phyloP scores from a whole-genome alignment of 1,140 invertebrate genomes.

The Choristoneura fumiferana region DNA sequence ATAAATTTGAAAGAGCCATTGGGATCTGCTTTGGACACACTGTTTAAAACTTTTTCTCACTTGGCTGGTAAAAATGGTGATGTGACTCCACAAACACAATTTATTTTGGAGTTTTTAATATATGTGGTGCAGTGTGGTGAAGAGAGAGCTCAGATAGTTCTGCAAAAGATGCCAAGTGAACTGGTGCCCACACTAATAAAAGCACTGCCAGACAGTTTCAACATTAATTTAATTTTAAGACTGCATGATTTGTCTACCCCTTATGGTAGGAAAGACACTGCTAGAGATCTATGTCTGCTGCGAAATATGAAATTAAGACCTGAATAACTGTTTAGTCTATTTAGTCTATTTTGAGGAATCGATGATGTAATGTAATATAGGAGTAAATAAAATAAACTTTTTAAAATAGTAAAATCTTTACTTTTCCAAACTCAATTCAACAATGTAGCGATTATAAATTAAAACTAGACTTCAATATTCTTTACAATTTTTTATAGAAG shows the following conservation, averaged over 20 bases:
- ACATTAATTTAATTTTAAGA: slow-evolving; percentile 84
- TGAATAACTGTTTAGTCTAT: slow-evolving; percentile 42
- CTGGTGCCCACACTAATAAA: slow-evolving; percentile 89
- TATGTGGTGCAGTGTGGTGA: slow-evolving; percentile 89
- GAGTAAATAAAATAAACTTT: slow-evolving; percentile 27
- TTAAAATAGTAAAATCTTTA: slow-evolving; percentile 46
- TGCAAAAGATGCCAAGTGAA: slow-evolving; percentile 88
- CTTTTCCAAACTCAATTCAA: slow-evolving; percentile 43
- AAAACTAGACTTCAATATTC: slow-evolving; percentile 29
- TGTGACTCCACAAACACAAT: slow-evolving; percentile 90
- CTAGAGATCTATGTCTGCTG: slow-evolving; percentile 88
- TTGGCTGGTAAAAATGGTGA: slow-evolving; percentile 87
- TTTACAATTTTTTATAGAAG: slow-evolving; percentile 16
- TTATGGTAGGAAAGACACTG: slow-evolving; percentile 87
- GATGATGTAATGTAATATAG: background rate
- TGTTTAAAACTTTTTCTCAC: slow-evolving; percentile 86
- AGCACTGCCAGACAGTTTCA: slow-evolving; percentile 87
- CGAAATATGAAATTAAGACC: slow-evolving; percentile 86
- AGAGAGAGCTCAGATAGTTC: slow-evolving; percentile 85
- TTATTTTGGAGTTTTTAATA: slow-evolving; percentile 91
- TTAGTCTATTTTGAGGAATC: background rate
- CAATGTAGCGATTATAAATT: slow-evolving; percentile 41
- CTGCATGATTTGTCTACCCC: slow-evolving; percentile 87
- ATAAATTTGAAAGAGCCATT: slow-evolving; percentile 81
- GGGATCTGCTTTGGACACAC: slow-evolving; percentile 79